A percentile compares a stretch with the other conserved stretches of the same genome.
phyloP scores from a whole-genome alignment of 2,113 vertebrate genomes.

The Megatriorchis doriae region DNA sequence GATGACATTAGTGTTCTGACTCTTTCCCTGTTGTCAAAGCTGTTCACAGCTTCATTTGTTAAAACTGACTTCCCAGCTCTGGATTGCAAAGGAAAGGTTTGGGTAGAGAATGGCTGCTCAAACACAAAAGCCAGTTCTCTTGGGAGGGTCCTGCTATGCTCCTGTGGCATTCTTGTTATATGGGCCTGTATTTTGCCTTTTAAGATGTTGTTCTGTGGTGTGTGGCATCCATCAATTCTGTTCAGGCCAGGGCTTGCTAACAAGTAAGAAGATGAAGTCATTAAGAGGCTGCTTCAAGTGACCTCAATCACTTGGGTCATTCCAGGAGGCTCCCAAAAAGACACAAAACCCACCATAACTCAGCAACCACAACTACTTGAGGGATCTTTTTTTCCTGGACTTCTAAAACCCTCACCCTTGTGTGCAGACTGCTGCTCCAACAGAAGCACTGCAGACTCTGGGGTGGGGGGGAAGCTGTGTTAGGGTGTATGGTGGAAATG shows the following conservation, averaged over 20 bases:
- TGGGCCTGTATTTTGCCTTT: too few species aligned
- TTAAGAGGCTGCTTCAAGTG: background rate
- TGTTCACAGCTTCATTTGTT: background rate
- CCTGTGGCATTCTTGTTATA: background rate
- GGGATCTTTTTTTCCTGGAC: background rate
- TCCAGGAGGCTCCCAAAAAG: background rate
- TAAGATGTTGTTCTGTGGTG: background rate
- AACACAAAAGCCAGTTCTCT: too few species aligned
- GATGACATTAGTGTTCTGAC: background rate
- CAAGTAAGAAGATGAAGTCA: background rate
- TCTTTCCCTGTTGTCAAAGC: background rate
- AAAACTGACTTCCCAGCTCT: background rate
- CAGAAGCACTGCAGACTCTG: rapidly evolving
- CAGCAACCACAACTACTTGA: background rate
- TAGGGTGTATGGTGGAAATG: too few species aligned
- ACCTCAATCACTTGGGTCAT: background rate
- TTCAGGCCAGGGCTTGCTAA: background rate
- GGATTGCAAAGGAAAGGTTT: rapidly evolving
- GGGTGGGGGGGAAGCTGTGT: background rate
- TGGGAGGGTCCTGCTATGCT: background rate
- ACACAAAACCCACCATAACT: background rate
- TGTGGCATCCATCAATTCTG: background rate
- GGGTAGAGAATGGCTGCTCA: background rate
- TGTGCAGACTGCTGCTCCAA: background rate
- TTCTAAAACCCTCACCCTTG: background rate